Evolutionary conservation across 2,888 invertebrate species (phyloP), one percentile per base, ranked within the genome.

Genomic region (Aleiodes testaceus): DNA sequence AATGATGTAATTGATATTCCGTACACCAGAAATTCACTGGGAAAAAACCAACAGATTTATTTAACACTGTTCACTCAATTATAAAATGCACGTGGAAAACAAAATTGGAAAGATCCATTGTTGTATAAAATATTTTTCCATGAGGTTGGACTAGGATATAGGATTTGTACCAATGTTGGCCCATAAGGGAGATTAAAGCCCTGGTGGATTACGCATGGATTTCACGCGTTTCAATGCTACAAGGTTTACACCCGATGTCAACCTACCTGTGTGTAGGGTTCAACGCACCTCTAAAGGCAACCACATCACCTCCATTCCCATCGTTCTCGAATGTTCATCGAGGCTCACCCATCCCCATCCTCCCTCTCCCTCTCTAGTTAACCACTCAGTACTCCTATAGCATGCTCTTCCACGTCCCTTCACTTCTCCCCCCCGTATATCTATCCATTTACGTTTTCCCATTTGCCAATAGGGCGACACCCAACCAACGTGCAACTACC

Each of bases 251-350:
- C 45, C 22, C 76, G 81, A 84, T 83, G 85, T 84, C 85, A 86
- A 83, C 81, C 83, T 84, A 84, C 85, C 86, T 85, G 84, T 80
- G 79, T 81, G 79, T 73, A 69, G 82, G 78, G 87, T 86, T 86
- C 86, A 87, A 87, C 84, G 86, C 83, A 87, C 86, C 85, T 84
- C 85, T 83, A 85, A 87, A 84, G 55, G 85, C 84, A 84, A 86
- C 86, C 85, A 83, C 86, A 86, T 85, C 85, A 83, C 79, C 80
- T 80, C 77, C 79, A 79, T 79, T 63, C 76, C 78, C 80, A 14
- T 72, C 65, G 26, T 59, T 52, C 61, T 68, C 72, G 11, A 53
- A 44, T 63, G 52, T 70, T 53, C 66, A 63, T 61, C 20, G 49
- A 50, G 44, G 36, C 42, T 63, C 65, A 49, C 55, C 65, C 36